Base-by-base conservation (phyloP, 2,113 vertebrate species). In the Podarcis raffonei region DNA sequence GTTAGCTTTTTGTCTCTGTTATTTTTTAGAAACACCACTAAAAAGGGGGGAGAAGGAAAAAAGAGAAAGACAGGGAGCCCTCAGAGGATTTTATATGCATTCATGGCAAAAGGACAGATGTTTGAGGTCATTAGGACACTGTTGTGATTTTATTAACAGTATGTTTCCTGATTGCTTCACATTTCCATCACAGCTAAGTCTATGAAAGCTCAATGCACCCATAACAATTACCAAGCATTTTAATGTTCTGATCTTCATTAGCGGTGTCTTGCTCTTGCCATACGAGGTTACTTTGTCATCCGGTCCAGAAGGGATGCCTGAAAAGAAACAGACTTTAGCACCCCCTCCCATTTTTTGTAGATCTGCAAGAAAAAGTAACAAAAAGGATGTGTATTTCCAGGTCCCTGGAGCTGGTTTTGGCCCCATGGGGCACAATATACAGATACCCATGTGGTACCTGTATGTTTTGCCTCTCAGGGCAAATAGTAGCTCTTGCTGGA, bases 101-200 rank as follows among this genome's bases (percentile, higher is more conserved):
- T 91, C 71, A 7, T 22, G 65, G 27, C 57, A 87, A 85, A 62
- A 87, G 30, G 75, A 91, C 66, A 81, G 77, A 80, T 89, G 1
- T 90, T 90, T 87, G 53, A 62, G 42, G 57, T 15, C 79, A 79
- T 81, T 66, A 90, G 84, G 83, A 87, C 72, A 77, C 74, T 92
- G 83, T 93, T 86, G 87, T n/a, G 30, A 87, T n/a, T 91, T 93
- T 84, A 76, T 89, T 89, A 91, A 84, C 32, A 32, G n/a, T 88
- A 7, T 78, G 16, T 66, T 93, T 88, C 88, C 75, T 93, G 0
- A 2, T 57, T 84, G 83, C 32, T 53, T 91, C 74, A 5, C 16
- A 76, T 89, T 92, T 93, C 77, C n/a, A 77, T 91, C 85, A 59
- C 66, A 23, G 66, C 84, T 90, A 92, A 89, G 20, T 78, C 27